A percentile compares a stretch with the other conserved stretches of the same genome.
phyloP scores from a whole-genome alignment of 2,888 invertebrate species.

The Andrena fulva region DNA sequence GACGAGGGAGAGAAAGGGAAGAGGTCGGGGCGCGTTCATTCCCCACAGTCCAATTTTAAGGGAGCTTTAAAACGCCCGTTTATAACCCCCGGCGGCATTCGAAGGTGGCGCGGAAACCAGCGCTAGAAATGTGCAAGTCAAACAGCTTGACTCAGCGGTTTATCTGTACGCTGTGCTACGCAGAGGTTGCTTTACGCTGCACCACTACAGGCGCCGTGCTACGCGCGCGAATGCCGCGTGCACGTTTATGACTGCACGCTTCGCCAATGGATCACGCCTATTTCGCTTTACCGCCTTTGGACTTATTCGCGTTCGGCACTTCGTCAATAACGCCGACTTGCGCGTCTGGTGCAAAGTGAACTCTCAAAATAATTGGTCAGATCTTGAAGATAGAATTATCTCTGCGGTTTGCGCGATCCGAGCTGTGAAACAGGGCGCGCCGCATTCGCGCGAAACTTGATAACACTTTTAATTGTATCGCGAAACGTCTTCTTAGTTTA shows the following conservation, averaged over 20 bases:
- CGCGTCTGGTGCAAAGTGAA: constrained; percentile 19
- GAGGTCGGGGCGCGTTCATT: constrained; percentile 69
- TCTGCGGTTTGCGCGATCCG: constrained; percentile 1
- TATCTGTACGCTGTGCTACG: constrained; percentile 74
- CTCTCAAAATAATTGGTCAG: constrained; percentile 23
- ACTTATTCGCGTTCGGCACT: constrained; percentile 44
- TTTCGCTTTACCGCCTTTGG: constrained; percentile 44
- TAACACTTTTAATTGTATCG: constrained; percentile 23
- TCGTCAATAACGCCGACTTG: constrained; percentile 28
- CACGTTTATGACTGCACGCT: constrained; percentile 75
- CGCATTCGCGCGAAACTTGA: not conserved
- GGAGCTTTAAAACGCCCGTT: constrained; percentile 80
- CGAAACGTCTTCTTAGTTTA: constrained; percentile 4
- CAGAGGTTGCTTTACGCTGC: constrained; percentile 49
- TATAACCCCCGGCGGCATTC: constrained; percentile 77
- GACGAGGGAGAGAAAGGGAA: constrained; percentile 14
- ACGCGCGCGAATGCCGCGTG: constrained; percentile 40
- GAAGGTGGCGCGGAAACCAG: constrained; percentile 74
- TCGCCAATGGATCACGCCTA: constrained; percentile 57
- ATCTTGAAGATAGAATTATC: not conserved
- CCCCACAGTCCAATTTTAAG: constrained; percentile 80
- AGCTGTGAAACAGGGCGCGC: not conserved
- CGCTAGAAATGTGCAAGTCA: constrained; percentile 83
- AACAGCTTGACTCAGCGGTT: constrained; percentile 83
- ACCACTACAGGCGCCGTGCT: constrained; percentile 65